Evolutionary conservation across 1,140 invertebrate genomes (phyloP).

Genomic region (Zaprionus nigranus): DNA sequence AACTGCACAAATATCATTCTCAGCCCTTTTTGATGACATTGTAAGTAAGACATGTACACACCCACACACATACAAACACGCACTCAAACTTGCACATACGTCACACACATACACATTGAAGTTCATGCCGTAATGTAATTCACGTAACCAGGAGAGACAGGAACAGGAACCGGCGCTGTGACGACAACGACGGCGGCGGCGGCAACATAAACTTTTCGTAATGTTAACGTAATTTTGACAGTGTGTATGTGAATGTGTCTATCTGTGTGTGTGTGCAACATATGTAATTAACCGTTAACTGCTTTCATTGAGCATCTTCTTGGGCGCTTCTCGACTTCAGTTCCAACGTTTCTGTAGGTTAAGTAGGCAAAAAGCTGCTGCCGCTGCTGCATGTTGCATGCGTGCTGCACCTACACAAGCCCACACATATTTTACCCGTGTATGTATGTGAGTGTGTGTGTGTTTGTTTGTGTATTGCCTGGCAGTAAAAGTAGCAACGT

Average conservation of each 20-base stretch:
- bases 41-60: conserved; percentile 75
- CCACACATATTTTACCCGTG: conserved; percentile 20
- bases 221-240: conserved; percentile 58
- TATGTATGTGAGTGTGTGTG: not conserved
- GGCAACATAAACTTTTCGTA: conserved; percentile 47
- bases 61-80: conserved; percentile 16
- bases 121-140: conserved; percentile 35
- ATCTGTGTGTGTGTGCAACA: conserved; percentile 11
- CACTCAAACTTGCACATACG: not conserved
- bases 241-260: not conserved
- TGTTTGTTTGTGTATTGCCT: conserved; percentile 30
- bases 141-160: conserved; percentile 59
- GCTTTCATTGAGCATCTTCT: conserved; percentile 43
- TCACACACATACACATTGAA: conserved; percentile 25
- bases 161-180: conserved; percentile 41
- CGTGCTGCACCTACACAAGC: conserved; percentile 26
- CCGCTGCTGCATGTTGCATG: conserved; percentile 62
- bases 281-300: conserved; percentile 56
- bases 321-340: not conserved
- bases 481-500: conserved; percentile 29
- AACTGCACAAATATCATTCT: conserved; percentile 81
- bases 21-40: conserved; percentile 84
- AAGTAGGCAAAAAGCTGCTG: conserved; percentile 63
- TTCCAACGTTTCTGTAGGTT: conserved; percentile 55
- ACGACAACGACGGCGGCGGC: conserved; percentile 35